Base-by-base conservation (phyloP, 2,888 invertebrate genomes). In the Cantharis rustica region DNA sequence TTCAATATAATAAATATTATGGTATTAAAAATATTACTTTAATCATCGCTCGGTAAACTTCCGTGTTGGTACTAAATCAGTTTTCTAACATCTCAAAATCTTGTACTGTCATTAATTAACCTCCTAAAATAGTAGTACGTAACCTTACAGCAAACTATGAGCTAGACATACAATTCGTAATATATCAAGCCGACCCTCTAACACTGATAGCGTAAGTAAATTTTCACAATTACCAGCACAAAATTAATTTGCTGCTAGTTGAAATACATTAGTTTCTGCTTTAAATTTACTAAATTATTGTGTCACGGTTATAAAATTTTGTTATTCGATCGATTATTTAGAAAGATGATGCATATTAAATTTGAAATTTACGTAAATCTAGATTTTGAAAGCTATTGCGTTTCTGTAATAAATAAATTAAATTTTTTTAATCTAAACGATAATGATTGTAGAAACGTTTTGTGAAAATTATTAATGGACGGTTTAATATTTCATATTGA, bases 401-500 rank as follows among this genome's bases (percentile, higher is more conserved):
- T 5, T 47, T 47, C 47, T 47, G 47, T 47, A 47, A 47, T 47
- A 47, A 47, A 47, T 47, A 47, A 47, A 47, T 47, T 47, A 47
- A 47, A 47, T 47, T 47, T 47, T 47, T 20, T 20, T 66, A 66
- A 66, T 66, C 64, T 17, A 20, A 66, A 20, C 16, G 64, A 23
- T 23, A 66, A 66, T 66, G 64, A 17, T 66, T 66, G 64, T 66
- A 23, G 64, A 66, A 66, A 66, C 47, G 47, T 47, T 47, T 47
- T 47, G 47, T 47, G 47, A 47, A 47, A 47, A 47, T 47, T 47
- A 47, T 66, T 66, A 66, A 66, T 66, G 23, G 23, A 66, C 23
- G 64, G n/a, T 23, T 66, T 66, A 66, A 66, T 66, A 66, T 66
- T 66, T 66, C 64, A 66, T 66, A 66, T 66, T 66, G 64, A 66